These are phyloP conservation scores for Ips typographus DNA, from an alignment of 1,140 invertebrate genomes.

Conservation along the genomic window DNA sequence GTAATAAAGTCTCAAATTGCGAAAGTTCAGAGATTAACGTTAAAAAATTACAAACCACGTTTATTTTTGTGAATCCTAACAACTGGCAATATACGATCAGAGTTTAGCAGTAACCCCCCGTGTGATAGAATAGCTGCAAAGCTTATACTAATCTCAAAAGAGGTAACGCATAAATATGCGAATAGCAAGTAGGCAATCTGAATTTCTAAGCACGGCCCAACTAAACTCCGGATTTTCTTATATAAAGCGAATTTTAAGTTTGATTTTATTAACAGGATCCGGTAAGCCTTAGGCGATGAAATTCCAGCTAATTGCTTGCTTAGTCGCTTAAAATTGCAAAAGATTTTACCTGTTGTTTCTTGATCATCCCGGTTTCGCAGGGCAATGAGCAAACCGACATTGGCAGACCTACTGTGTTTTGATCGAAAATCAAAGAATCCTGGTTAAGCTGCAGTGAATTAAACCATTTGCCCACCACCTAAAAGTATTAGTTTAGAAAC, in stretches of 20 bases:
- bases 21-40: conserved; percentile 1
- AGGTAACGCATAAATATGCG: conserved; percentile 21
- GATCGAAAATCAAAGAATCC: conserved; percentile 60
- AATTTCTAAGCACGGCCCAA: conserved; percentile 20
- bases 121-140: not conserved
- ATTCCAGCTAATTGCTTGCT: not conserved
- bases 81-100: not conserved
- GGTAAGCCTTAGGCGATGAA: not conserved
- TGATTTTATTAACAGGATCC: not conserved
- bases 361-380: conserved; percentile 69
- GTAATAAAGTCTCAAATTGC: conserved; percentile 1
- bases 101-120: not conserved
- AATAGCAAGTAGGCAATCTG: conserved; percentile 11
- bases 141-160: conserved; percentile 7
- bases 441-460: conserved; percentile 60
- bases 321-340: not conserved
- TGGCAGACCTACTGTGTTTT: conserved; percentile 57
- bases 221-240: conserved; percentile 12
- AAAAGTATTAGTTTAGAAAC: conserved; percentile 21
- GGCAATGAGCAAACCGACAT: conserved; percentile 68
- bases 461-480: conserved; percentile 68
- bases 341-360: conserved; percentile 65
- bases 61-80: not conserved
- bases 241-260: not conserved
- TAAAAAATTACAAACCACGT: not conserved